phyloP scores from a whole-genome alignment of 2,888 invertebrate species.

The Panzeria rudis region DNA sequence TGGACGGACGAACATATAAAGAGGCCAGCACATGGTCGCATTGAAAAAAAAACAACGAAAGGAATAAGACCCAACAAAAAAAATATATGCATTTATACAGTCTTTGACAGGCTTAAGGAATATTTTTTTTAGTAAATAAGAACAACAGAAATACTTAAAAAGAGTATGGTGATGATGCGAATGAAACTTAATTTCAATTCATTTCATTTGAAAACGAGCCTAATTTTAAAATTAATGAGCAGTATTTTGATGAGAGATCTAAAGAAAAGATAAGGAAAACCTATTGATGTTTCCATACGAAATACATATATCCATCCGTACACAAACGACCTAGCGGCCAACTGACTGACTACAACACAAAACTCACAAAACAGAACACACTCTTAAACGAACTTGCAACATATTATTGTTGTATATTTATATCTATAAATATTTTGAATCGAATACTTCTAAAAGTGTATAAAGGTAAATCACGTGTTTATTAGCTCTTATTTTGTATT shows the following conservation, averaged over 20 bases:
- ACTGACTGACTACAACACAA: too few relatives aligned
- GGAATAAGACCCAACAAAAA: slow-evolving; percentile 35
- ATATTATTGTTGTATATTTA: not conserved
- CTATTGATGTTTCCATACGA: slow-evolving; percentile 69
- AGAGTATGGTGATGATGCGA: slow-evolving; percentile 42
- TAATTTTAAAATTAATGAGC: slow-evolving; percentile 83
- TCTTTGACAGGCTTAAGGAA: slow-evolving; percentile 71
- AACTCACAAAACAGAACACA: not conserved
- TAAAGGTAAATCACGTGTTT: slow-evolving; percentile 82
- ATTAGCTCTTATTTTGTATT: slow-evolving; percentile 78
- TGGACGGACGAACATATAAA: slow-evolving; percentile 42
- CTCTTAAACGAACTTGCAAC: slow-evolving; percentile 24
- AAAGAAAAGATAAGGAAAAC: slow-evolving; percentile 76
- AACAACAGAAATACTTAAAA: not conserved
- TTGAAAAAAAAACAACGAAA: slow-evolving; percentile 30
- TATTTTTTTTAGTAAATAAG: slow-evolving; percentile 3
- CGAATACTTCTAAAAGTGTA: slow-evolving; percentile 51
- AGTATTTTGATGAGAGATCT: slow-evolving; percentile 82
- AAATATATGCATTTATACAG: slow-evolving; percentile 36
- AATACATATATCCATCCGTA: slow-evolving; percentile 44
- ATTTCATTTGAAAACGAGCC: slow-evolving; percentile 78
- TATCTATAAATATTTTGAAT: slow-evolving; percentile 25
- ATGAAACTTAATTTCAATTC: slow-evolving; percentile 56
- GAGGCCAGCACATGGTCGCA: slow-evolving; percentile 53
- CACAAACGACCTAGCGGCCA: not conserved